Evolutionary conservation across 2,113 vertebrate genomes (phyloP), one percentile per base, ranked within the genome.

Genomic region (Colistium nudipinnis): DNA sequence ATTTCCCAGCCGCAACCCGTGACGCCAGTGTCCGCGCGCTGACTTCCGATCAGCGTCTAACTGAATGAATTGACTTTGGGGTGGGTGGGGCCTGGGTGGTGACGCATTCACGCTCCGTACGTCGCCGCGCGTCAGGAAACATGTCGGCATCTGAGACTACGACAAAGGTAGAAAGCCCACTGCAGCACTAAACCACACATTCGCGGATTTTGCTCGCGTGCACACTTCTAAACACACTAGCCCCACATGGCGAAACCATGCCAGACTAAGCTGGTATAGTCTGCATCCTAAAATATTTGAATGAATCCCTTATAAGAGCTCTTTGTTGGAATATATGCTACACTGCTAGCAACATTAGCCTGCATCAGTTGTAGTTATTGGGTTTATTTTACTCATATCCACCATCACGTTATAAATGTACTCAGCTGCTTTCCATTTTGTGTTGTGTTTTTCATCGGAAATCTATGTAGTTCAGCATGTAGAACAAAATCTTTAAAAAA

Each of bases 61-160:
- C 0, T 55, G 38, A 72, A 74, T 76, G 35, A 61, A 53, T 47
- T 43, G 24, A 19, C 36, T 3, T 3, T 8, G 8, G 3, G 7
- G 24, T 65, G 54, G 82, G 88, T 72, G 82, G 35, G 31, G 12
- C 45, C 22, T 0, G 0, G 2, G 0, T 2, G 1, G 6, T 82
- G 79, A 80, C 70, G 80, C n/a, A 7, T 0, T 13, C 28, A 78
- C 85, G 84, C 68, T 74, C 53, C 17, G 1, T 33, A 63, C 82
- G 70, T 69, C 1, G 30, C 39, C 44, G 62, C 39, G 62, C 74
- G 17, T 35, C 65, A 71, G 60, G 76, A 88, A 91, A 90, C 82
- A 91, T 91, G 90, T 90, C 90, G 88, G 87, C 82, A 20, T 64
- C 83, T 7, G 88, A 90, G 76, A 51, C 74, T 61, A 80, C 89